Evolutionary conservation across 2,888 invertebrate species (phyloP), one percentile per base, ranked within the genome.

Genomic region (Drosophila suboccidentalis): DNA sequence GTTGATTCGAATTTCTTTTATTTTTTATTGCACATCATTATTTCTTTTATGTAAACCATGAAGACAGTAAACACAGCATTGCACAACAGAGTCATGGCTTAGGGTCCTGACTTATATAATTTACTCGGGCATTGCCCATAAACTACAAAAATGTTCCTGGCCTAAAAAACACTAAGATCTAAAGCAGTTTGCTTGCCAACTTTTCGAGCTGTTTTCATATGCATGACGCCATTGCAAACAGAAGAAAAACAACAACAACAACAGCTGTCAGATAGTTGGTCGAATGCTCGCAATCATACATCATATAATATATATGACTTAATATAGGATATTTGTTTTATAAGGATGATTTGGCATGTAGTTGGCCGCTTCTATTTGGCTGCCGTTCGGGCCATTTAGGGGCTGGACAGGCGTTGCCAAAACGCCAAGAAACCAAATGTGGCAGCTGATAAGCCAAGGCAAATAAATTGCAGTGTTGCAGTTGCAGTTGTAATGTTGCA

Each of bases 391-490:
- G 38, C 47, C 69, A 87, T 82, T 82, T 82, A 82, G 70, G 79
- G 60, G 38, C 79, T 73, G 87, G 82, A 79, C 76, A 75, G 72
- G 26, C 58, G 75, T 47, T 84, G 88, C 67, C 82, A 83, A 87
- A 29, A 17, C 10, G 10, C 9, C 15, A 41, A 22, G 44, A 51
- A 41, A 34, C 10, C 29, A 29, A 49, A 59, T 54, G 54, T 61
- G 54, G 55, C 64, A 75, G 66, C 72, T 88, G 86, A 83, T 88
- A 88, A 84, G 87, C 73, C 41, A 54, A 69, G 72, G 64, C 78
- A 86, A 70, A 88, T 80, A 86, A 86, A 88, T 87, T 65, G 80
- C 44, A 38, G 26, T 51, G 51, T 32, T 49, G 44, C 53, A 57
- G 34, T 50, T 41, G 49, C 49, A 49, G 39, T 41, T 17, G 50